A percentile compares a stretch with the other conserved stretches of the same genome.
Conservation (phyloP, 2,888 invertebrate genomes). For the Anagyrus pseudococci region DNA sequence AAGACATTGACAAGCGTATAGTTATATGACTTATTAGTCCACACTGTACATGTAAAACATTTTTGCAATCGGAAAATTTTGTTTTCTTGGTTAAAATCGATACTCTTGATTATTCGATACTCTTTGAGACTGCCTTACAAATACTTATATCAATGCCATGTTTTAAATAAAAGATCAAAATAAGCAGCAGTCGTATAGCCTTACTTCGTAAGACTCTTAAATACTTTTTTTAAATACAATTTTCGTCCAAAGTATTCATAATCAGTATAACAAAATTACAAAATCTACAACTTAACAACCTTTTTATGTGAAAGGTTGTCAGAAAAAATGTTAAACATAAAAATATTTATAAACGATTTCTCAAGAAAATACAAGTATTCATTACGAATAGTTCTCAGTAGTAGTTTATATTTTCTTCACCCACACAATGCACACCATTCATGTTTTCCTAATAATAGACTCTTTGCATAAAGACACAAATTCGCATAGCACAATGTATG, state of each 20-base stretch:
- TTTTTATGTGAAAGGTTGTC: not conserved
- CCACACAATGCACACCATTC: no score
- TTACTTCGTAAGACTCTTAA: not conserved
- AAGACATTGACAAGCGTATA: slow-evolving; percentile 15
- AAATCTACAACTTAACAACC: not conserved
- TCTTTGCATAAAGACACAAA: no score
- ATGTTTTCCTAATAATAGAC: no score
- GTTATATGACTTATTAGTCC: not conserved
- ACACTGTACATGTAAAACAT: slow-evolving; percentile 1
- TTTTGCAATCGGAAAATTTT: not conserved
- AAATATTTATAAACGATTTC: no score
- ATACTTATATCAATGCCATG: not conserved
- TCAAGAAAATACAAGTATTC: no score
- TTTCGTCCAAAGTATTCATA: not conserved
- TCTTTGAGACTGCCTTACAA: not conserved
- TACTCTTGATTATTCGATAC: not conserved
- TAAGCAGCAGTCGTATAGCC: not conserved
- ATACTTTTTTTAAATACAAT: not conserved
- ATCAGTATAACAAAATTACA: not conserved
- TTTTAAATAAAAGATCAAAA: not conserved
- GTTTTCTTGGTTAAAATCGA: not conserved
- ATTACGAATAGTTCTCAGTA: no score
- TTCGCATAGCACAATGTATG: no score
- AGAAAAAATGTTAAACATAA: no score
- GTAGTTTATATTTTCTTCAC: no score